phyloP scores from a whole-genome alignment of 2,797 vertebrate species.

The Eulemur coronatus region DNA sequence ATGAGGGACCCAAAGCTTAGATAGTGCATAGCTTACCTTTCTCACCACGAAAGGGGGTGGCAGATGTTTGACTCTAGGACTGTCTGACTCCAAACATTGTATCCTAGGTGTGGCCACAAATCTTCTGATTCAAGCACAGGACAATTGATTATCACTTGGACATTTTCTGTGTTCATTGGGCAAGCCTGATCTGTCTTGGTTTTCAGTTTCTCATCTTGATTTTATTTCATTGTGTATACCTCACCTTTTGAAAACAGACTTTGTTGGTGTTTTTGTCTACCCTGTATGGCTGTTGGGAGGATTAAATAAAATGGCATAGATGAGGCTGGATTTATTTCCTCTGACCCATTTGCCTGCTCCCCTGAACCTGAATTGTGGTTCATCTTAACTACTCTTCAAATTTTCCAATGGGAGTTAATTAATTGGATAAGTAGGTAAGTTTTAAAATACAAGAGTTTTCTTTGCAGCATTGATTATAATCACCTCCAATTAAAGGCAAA shows the following conservation, averaged over 20 bases:
- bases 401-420: not conserved
- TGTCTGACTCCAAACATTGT: not conserved
- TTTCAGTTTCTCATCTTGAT: not conserved
- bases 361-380: not conserved
- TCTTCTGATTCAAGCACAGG: not conserved
- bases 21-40: not conserved
- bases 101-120: not conserved
- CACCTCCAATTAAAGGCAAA: not conserved
- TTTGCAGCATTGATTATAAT: not conserved
- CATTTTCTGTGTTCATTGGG: not conserved
- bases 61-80: not conserved
- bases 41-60: not conserved
- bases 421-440: not conserved
- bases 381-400: not conserved
- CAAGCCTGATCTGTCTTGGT: not conserved
- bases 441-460: not conserved
- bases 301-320: not conserved
- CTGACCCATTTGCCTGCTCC: not conserved
- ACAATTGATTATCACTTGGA: not conserved
- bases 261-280: not conserved
- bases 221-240: not conserved
- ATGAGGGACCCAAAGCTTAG: not conserved
- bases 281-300: not conserved
- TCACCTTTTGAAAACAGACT: not conserved
- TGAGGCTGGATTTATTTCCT: not conserved